Conservation (phyloP, 1,140 invertebrate species). For the Sarcophaga bullata region DNA sequence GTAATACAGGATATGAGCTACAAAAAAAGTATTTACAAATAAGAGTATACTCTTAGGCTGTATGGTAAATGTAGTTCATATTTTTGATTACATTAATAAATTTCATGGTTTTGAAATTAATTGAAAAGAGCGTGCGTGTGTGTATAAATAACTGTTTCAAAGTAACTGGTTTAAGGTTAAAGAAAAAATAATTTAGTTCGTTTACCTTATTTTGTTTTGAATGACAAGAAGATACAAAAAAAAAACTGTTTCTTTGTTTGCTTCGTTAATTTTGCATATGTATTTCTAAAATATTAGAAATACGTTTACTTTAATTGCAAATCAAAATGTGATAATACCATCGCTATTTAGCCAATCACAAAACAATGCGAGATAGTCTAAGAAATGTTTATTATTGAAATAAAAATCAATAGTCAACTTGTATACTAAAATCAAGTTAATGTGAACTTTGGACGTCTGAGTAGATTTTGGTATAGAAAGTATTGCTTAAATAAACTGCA, state of each 20-base stretch:
- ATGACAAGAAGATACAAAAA: not conserved
- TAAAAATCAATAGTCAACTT: constrained; percentile 4
- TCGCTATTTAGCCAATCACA: not conserved
- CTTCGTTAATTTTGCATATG: not conserved
- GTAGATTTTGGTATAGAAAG: not conserved
- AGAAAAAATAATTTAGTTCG: too few species aligned
- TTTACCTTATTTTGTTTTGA: too few species aligned
- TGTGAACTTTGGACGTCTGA: constrained; percentile 2
- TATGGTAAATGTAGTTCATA: too few species aligned
- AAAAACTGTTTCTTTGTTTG: not conserved
- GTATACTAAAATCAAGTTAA: not conserved
- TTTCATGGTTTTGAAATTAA: too few species aligned
- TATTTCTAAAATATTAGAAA: not conserved
- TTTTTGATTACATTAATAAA: too few species aligned
- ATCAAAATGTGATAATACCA: not conserved
- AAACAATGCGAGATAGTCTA: not conserved
- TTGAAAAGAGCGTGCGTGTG: too few species aligned
- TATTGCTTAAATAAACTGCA: not conserved
- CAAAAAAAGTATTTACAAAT: too few species aligned
- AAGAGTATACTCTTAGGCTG: too few species aligned
- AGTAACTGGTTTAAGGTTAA: too few species aligned
- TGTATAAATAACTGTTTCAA: too few species aligned
- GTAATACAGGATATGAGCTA: too few species aligned
- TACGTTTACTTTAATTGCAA: not conserved
- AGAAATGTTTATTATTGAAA: constrained; percentile 30